Conservation (phyloP, 2,888 invertebrate species). For the Acanthosepion lycidas region DNA sequence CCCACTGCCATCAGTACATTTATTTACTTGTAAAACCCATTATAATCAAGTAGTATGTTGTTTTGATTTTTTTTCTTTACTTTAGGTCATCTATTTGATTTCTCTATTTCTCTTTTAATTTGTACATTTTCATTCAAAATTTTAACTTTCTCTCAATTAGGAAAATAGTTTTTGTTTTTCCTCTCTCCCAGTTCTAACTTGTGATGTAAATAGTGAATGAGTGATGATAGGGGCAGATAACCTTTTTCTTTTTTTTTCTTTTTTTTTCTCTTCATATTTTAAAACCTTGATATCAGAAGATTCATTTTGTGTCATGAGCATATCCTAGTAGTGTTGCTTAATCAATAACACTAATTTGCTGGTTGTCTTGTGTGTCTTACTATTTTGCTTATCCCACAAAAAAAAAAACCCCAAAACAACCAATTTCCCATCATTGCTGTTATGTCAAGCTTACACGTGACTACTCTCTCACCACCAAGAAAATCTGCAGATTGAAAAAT, state of each 20-base stretch:
- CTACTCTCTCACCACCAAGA: conserved; percentile 41
- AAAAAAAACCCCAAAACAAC: not conserved
- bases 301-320: not conserved
- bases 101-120: not conserved
- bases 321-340: not conserved
- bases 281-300: not conserved
- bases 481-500: conserved; percentile 38
- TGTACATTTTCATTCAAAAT: fast-evolving
- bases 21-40: not conserved
- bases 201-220: not conserved
- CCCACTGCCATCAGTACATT: not conserved
- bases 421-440: conserved; percentile 41
- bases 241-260: not conserved
- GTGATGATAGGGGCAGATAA: not conserved
- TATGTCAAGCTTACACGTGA: conserved; percentile 35
- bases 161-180: not conserved
- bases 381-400: not conserved
- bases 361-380: not conserved
- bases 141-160: not conserved
- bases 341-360: not conserved
- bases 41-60: no score
- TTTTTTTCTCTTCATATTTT: not conserved
- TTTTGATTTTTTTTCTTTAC: not conserved
- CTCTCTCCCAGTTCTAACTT: not conserved
- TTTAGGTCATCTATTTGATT: not conserved